Base-by-base conservation (phyloP, 2,888 invertebrate genomes). In the Chromoteleia sp. region DNA sequence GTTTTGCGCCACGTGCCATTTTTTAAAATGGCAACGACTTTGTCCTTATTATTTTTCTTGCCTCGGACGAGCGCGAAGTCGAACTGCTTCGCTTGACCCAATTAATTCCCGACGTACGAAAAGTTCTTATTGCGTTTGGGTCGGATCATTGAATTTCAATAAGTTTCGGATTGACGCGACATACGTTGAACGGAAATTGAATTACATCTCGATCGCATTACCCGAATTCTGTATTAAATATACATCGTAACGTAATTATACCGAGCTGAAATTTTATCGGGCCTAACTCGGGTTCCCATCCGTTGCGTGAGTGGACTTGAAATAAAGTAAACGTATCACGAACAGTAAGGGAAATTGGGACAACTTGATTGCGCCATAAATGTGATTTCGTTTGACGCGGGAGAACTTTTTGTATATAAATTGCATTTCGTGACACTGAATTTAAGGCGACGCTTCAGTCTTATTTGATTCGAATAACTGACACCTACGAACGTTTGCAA, bases 241-340 rank as follows among this genome's bases (percentile, higher is more conserved):
- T 63, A 61, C 48, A 45, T 48, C 17, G 45, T 8, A 56, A 63
- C 30, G 10, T 19, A 63, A 63, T 56, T 74, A 74, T 65, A 15
- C 7, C 8, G 6, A 56, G n/a, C 15, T 7, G 21, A 15, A 75
- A 58, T 75, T 48, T 19, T 67, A 39, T 58, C 41, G 25, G 10
- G 68, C 61, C 52, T 67, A 59, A 45, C 25, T 45, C 1, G n/a
- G 17, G 17, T 14, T 21, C 4, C 25, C 2, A 8, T 4, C 14
- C 12, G 12, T 30, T 45, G n/a, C 39, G 54, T 41, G 19, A 52
- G 10, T 43, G 30, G 43, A 65, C 30, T 43, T 10, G 14, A 48
- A 59, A 76, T 76, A 61, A 77, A 41, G 54, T 68, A 68, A 70
- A 70, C 68, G 45, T 70, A 54, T 77, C 77, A 63, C 63, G 77